These are phyloP conservation scores for Threskiornis aethiopicus DNA, from an alignment of 2,797 vertebrate species.

Conservation along the genomic window DNA sequence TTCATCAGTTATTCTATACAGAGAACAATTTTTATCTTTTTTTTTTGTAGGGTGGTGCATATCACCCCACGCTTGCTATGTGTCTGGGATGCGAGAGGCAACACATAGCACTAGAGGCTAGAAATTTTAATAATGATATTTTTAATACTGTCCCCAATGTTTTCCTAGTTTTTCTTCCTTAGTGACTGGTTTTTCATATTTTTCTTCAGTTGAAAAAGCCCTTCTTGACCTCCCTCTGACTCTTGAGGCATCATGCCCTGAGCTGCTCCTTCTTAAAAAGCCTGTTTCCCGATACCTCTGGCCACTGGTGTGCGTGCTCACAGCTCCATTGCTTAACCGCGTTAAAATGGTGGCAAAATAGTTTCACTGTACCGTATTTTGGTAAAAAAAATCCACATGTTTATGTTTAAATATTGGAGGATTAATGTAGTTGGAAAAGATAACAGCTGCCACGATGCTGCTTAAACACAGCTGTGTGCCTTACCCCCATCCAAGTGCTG, in stretches of 20 bases:
- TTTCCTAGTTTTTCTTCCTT: background rate
- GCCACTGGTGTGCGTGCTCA: background rate
- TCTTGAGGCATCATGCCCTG: background rate
- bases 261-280: background rate
- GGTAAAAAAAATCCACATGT: background rate
- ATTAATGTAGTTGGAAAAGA: background rate
- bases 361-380: background rate
- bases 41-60: fast-evolving
- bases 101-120: background rate
- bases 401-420: background rate
- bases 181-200: background rate
- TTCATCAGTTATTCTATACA: background rate
- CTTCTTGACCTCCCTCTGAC: background rate
- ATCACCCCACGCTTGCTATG: background rate
- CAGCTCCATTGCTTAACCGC: background rate
- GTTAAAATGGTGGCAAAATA: fast-evolving
- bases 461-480: background rate
- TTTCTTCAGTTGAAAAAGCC: background rate
- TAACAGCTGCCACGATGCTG: background rate
- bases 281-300: background rate
- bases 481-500: background rate
- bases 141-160: background rate
- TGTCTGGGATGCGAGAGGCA: background rate
- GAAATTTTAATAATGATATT: background rate
- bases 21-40: background rate